phyloP scores from a whole-genome alignment of 2,797 vertebrate genomes.

The Sorex maritimensis region DNA sequence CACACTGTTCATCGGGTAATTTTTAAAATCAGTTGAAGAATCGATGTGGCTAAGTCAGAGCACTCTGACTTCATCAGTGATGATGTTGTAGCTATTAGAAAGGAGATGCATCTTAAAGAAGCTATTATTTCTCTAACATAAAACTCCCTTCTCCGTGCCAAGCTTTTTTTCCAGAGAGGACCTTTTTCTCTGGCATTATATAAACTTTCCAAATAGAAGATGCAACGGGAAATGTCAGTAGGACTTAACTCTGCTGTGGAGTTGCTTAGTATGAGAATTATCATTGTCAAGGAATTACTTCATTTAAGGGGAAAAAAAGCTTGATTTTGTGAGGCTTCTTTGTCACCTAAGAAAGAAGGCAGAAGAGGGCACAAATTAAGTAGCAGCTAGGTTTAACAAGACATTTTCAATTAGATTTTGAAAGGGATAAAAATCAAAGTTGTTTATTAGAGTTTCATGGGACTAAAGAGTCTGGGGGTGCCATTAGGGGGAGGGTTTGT shows the following conservation, averaged over 20 bases:
- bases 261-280: accelerated
- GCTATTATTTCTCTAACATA: neutral
- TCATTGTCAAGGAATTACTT: neutral
- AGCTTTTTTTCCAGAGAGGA: neutral
- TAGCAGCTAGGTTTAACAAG: neutral
- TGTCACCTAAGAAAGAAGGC: neutral
- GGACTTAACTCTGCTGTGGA: neutral
- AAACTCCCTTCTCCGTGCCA: slow-evolving; percentile 20
- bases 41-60: slow-evolving; percentile 64
- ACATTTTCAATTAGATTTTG: neutral
- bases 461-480: neutral
- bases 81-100: neutral
- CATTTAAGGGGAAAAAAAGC: slow-evolving; percentile 10
- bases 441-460: neutral
- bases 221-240: accelerated
- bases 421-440: neutral
- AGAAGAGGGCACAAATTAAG: neutral
- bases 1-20: neutral
- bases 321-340: slow-evolving; percentile 45
- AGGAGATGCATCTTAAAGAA: neutral
- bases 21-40: slow-evolving; percentile 67
- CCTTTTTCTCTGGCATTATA: neutral
- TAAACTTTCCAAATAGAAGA: neutral
- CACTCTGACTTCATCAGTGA: slow-evolving; percentile 58
- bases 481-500: neutral